phyloP scores from a whole-genome alignment of 2,113 vertebrate genomes.

The Ciconia maguari region DNA sequence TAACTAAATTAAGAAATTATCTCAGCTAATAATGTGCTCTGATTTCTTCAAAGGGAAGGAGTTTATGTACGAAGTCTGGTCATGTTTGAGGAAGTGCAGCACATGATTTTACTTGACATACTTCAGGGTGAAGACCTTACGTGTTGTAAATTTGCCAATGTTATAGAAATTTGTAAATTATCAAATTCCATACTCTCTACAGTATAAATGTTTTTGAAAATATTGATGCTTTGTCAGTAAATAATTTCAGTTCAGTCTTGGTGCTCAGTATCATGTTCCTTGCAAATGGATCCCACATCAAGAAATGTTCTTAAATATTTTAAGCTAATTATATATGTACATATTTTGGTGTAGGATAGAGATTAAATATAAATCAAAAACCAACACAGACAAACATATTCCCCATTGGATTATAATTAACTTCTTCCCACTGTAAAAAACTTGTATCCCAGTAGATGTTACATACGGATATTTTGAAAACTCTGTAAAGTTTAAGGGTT shows the following conservation, averaged over 20 bases:
- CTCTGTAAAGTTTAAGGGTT: background rate
- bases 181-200: background rate
- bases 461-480: background rate
- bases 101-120: slow-evolving; percentile 17
- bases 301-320: slow-evolving; percentile 44
- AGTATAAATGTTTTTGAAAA: background rate
- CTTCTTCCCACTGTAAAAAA: background rate
- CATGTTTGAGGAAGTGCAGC: background rate
- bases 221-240: background rate
- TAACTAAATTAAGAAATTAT: background rate
- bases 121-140: slow-evolving; percentile 8
- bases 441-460: background rate
- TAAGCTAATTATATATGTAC: background rate
- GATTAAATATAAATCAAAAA: slow-evolving; percentile 46
- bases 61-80: background rate
- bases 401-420: background rate
- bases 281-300: background rate
- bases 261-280: background rate
- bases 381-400: background rate
- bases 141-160: background rate
- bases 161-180: background rate
- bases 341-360: background rate
- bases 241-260: background rate
- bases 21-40: background rate
- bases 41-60: background rate